phyloP scores from a whole-genome alignment of 2,113 vertebrate genomes.

The Puffinus mauretanicus region DNA sequence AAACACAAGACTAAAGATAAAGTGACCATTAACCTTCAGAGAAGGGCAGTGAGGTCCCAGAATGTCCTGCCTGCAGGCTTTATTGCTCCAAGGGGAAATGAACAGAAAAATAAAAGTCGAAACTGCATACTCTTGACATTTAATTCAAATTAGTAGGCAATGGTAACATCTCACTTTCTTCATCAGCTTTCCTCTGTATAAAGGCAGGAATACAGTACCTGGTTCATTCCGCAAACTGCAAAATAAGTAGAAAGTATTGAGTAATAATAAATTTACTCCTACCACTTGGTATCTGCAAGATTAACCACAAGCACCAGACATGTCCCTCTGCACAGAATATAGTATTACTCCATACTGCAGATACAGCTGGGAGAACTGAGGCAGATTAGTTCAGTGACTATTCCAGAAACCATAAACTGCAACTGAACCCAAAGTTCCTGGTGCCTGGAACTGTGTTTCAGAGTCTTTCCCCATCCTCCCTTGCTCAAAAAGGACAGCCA shows the following conservation, averaged over 20 bases:
- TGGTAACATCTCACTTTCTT: background rate
- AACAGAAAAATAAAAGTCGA: slow-evolving; percentile 19
- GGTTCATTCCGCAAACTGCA: background rate
- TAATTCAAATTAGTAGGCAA: background rate
- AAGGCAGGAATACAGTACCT: background rate
- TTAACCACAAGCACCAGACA: background rate
- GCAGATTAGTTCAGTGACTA: background rate
- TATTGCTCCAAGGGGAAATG: slow-evolving; percentile 3
- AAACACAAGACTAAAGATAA: slow-evolving; percentile 49
- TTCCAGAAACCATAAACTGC: background rate
- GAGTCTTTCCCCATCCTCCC: background rate
- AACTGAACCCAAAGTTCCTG: background rate
- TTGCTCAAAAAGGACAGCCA: background rate
- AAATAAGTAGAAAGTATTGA: background rate
- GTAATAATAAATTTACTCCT: background rate
- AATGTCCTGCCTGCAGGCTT: slow-evolving; percentile 12
- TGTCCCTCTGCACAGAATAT: background rate
- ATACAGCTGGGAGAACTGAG: background rate
- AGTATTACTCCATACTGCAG: background rate
- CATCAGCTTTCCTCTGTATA: background rate
- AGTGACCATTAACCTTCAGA: slow-evolving; percentile 48
- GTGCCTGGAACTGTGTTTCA: background rate
- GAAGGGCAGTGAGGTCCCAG: slow-evolving; percentile 17
- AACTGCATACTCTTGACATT: background rate
- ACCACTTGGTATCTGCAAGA: background rate